These are phyloP conservation scores for Lanistes nyassanus DNA, from an alignment of 1,140 invertebrate species.

Conservation along the genomic window DNA sequence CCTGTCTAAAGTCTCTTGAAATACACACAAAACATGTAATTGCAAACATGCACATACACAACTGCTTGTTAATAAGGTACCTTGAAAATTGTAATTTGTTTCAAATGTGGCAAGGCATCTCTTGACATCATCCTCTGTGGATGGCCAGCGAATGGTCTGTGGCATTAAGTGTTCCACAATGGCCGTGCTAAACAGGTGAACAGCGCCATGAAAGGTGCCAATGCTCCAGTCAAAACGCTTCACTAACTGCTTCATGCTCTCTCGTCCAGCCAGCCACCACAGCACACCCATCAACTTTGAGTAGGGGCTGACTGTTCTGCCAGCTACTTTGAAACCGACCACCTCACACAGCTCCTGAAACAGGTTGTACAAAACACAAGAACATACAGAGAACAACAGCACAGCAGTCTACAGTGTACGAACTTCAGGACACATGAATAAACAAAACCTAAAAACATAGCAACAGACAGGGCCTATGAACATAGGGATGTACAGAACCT, in stretches of 20 bases:
- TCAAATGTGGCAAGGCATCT: constrained; percentile 8
- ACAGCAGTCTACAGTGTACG: too few species aligned
- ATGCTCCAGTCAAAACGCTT: constrained; percentile 27
- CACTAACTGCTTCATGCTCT: constrained; percentile 25
- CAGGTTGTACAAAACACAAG: too few species aligned
- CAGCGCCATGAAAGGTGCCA: constrained; percentile 22
- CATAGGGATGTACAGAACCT: too few species aligned
- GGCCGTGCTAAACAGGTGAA: constrained; percentile 22
- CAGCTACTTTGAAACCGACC: constrained; percentile 23
- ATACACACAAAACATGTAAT: too few species aligned
- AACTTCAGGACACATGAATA: too few species aligned
- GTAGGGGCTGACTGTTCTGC: constrained; percentile 22
- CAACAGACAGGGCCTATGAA: too few species aligned
- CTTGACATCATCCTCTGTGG: constrained; percentile 20
- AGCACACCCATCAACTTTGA: constrained; percentile 22
- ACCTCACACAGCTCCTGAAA: constrained; percentile 18
- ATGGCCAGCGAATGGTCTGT: constrained; percentile 21
- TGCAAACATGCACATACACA: too few species aligned
- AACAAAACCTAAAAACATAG: too few species aligned
- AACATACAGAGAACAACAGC: too few species aligned
- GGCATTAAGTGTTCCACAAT: constrained; percentile 27
- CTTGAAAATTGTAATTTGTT: constrained; percentile 22
- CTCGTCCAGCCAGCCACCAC: constrained; percentile 22
- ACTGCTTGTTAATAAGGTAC: not conserved
- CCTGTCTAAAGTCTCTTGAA: too few species aligned